Base-by-base conservation (phyloP, 2,888 invertebrate species). In the Tyria jacobaeae region DNA sequence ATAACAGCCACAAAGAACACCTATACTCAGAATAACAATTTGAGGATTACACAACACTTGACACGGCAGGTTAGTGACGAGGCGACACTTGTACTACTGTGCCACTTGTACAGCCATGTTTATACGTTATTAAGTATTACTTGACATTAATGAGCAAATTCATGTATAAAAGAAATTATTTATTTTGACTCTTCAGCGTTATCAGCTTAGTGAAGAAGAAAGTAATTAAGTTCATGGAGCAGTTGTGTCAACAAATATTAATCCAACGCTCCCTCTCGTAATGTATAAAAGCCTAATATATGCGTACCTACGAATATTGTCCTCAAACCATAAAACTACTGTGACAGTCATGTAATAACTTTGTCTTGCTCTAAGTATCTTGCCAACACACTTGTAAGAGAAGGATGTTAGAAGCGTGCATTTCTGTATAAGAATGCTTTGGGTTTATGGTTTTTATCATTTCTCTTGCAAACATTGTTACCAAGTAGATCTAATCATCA, bases 191-290 rank as follows among this genome's bases (percentile, higher is more conserved):
- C 15, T 31, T 64, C 57, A 49, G 64, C 53, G 9, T 58, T 44
- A 25, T n/a, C 34, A 31, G 60, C 53, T 66, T 54, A 50, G 17
- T 44, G 54, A 61, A 60, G 34, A 55, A 69, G 56, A 60, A 71
- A 57, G 64, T 69, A 69, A 71, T 73, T 60, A 49, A 49, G 50
- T 35, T 48, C 31, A 35, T 56, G 37, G 47, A 31, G 34, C 27
- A n/a, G 7, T 17, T 6, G 35, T 51, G 60, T 59, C 60, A 35
- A 59, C 48, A 57, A 50, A 41, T n/a, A 62, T 55, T 54, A 37
- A 17, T 31, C 27, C 14, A 12, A 9, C 3, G 9, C 3, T 34
- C 10, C 34, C 27, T n/a, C 21, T 37, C 21, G 9, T 37, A 12
- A 44, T 21, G 10, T 21, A 44, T 44, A 12, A 44, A 3, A 44